Conservation (phyloP, 2,113 vertebrate species). For the Carettochelys insculpta region DNA sequence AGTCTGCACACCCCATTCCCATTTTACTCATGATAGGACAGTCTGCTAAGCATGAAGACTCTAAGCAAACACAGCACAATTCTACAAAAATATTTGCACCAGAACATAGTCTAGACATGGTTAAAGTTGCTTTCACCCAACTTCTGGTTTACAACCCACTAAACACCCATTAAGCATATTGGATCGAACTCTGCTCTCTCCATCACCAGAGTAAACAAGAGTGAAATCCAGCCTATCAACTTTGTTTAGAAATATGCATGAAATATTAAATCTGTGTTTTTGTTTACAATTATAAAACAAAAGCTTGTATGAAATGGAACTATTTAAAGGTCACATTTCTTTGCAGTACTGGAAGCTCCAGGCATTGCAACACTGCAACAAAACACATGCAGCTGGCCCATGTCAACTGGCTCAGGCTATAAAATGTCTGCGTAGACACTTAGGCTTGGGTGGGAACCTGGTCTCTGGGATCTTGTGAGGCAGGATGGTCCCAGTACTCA, state of each 20-base stretch:
- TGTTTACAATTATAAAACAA: constrained; percentile 23
- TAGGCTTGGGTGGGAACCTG: neutral
- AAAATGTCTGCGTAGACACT: neutral
- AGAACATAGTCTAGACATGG: neutral
- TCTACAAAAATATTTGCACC: rapidly evolving
- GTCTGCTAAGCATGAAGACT: neutral
- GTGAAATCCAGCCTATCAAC: neutral
- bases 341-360: neutral
- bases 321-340: neutral
- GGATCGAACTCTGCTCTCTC: neutral
- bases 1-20: neutral
- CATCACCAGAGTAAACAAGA: neutral
- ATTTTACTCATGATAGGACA: neutral
- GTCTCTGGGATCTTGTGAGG: neutral
- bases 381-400: neutral
- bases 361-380: neutral
- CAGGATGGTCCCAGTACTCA: too few species aligned
- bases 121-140: constrained; percentile 22
- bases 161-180: neutral
- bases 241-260: neutral
- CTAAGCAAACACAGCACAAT: rapidly evolving
- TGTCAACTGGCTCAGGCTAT: neutral
- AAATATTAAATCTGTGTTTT: neutral
- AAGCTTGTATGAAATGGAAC: neutral
- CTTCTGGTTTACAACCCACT: constrained; percentile 26